Evolutionary conservation across 2,888 invertebrate species (phyloP).

Genomic region (Drosophila multiciliata): DNA sequence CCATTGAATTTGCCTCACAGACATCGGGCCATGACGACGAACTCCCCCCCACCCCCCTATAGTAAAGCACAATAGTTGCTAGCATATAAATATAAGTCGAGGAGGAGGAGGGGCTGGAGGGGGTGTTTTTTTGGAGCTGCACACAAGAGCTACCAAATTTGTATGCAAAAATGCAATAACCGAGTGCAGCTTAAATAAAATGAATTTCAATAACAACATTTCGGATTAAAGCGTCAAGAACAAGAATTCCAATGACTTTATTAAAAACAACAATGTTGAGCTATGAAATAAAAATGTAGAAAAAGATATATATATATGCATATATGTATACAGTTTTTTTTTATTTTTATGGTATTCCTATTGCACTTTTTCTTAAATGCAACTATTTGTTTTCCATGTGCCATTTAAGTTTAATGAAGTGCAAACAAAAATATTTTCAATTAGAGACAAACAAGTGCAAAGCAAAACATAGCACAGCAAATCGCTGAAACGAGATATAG

Average conservation of each 20-base stretch:
- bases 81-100: conserved; percentile 77
- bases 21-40: conserved; percentile 3
- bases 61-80: conserved; percentile 59
- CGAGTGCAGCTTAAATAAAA: conserved; percentile 78
- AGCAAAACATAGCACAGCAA: conserved; percentile 11
- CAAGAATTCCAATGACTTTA: conserved; percentile 5
- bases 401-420: conserved; percentile 75
- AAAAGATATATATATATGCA: not conserved
- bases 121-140: conserved; percentile 31
- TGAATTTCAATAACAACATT: conserved; percentile 81
- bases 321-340: not conserved
- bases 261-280: conserved; percentile 33
- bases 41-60: too few species aligned
- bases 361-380: conserved; percentile 25
- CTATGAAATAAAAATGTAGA: conserved; percentile 39
- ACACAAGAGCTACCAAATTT: conserved; percentile 63
- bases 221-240: conserved; percentile 62
- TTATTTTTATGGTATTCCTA: conserved; percentile 33
- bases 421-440: conserved; percentile 79
- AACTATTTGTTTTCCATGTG: conserved; percentile 33
- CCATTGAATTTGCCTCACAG: conserved; percentile 69
- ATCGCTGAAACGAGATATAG: not conserved
- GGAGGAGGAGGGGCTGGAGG: not conserved
- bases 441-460: conserved; percentile 57
- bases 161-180: conserved; percentile 78